Evolutionary conservation across 1,140 invertebrate genomes (phyloP).

Genomic region (Thaumetopoea pityocampa): DNA sequence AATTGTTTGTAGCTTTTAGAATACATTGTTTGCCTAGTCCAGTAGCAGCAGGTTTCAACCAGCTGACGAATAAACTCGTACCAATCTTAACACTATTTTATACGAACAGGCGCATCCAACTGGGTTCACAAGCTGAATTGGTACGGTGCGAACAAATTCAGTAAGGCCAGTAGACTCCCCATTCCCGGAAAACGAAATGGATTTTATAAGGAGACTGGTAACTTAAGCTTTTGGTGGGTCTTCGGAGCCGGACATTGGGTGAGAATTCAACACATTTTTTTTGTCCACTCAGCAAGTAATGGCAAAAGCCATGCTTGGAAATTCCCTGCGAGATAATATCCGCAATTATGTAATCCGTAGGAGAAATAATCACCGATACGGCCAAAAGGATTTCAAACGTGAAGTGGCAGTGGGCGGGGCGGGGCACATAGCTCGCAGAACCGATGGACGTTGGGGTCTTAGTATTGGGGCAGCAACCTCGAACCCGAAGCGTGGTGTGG

Average conservation of each 20-base stretch:
- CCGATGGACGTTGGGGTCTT: too few species aligned
- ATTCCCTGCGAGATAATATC: neutral
- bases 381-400: too few species aligned
- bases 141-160: conserved; percentile 42
- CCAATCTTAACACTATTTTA: too few species aligned
- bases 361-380: too few species aligned
- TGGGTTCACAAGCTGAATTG: conserved; percentile 60
- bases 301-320: neutral
- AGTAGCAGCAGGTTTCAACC: too few species aligned
- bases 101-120: conserved; percentile 45
- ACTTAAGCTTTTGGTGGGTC: conserved; percentile 55
- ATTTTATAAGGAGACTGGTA: conserved; percentile 41
- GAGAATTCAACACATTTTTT: conserved; percentile 11
- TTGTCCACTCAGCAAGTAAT: neutral
- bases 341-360: neutral
- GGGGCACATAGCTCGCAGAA: too few species aligned
- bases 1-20: too few species aligned
- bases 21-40: too few species aligned
- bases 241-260: conserved; percentile 65
- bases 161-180: conserved; percentile 27
- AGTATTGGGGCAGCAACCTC: too few species aligned
- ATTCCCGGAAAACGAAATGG: conserved; percentile 47
- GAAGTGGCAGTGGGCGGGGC: too few species aligned
- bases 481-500: too few species aligned
- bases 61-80: too few species aligned